Percentiles rank a stretch among this genome's conserved stretches.
These are phyloP conservation scores for Trichosurus vulpecula DNA, from an alignment of 2,797 vertebrate species.

Conservation along the genomic window DNA sequence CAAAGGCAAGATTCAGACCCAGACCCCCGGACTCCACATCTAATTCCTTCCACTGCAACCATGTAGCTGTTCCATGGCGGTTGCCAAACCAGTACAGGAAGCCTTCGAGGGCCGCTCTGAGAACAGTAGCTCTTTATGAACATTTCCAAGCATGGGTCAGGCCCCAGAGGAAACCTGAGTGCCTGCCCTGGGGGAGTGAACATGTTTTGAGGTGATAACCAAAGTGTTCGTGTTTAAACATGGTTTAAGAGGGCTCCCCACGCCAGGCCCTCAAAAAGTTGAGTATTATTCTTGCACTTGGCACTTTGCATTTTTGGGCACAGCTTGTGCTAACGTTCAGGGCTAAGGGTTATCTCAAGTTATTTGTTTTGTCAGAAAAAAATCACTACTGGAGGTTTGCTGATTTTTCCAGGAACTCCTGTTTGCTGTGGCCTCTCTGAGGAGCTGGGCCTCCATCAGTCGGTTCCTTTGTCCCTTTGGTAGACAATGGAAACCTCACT, in stretches of 20 bases:
- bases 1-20: neutral
- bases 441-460: slow-evolving; percentile 8
- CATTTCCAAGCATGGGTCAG: slow-evolving; percentile 26
- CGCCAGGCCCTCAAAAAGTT: slow-evolving; percentile 53
- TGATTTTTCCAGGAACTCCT: slow-evolving; percentile 4
- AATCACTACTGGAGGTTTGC: slow-evolving; percentile 29
- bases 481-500: slow-evolving; percentile 16
- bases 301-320: slow-evolving; percentile 69
- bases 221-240: slow-evolving; percentile 25
- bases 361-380: slow-evolving; percentile 65
- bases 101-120: slow-evolving; percentile 43
- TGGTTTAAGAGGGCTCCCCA: slow-evolving; percentile 56
- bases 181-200: neutral
- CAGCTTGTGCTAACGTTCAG: slow-evolving; percentile 50
- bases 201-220: slow-evolving; percentile 61
- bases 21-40: neutral
- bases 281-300: slow-evolving; percentile 66
- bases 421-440: slow-evolving; percentile 50
- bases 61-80: neutral
- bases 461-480: neutral
- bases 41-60: neutral
- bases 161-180: slow-evolving; percentile 52
- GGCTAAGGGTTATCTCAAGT: slow-evolving; percentile 61
- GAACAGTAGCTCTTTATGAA: slow-evolving; percentile 7
- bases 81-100: slow-evolving; percentile 41